These are phyloP conservation scores for Lasiommata megera DNA, from an alignment of 2,888 invertebrate genomes.

Conservation along the genomic window DNA sequence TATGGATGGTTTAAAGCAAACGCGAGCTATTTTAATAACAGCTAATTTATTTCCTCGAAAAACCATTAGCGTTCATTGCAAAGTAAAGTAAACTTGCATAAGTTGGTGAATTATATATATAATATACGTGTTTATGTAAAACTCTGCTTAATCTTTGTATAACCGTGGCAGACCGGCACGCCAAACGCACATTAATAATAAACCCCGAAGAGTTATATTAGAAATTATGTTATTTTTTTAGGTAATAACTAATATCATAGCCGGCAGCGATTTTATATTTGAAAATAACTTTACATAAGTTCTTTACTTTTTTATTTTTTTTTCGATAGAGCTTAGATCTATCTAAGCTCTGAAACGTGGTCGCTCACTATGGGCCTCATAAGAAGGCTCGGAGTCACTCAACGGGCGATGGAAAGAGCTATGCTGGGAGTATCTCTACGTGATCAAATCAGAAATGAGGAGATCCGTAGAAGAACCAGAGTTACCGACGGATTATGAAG, in stretches of 20 bases:
- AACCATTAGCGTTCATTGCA: slow-evolving; percentile 27
- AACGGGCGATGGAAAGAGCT: too few relatives aligned
- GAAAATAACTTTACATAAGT: too few relatives aligned
- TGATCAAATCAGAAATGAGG: too few relatives aligned
- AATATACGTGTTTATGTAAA: slow-evolving; percentile 45
- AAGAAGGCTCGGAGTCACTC: too few relatives aligned
- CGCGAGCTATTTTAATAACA: slow-evolving; percentile 14
- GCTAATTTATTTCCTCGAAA: slow-evolving; percentile 27
- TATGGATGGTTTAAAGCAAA: not conserved
- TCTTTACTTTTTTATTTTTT: too few relatives aligned
- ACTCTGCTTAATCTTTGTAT: slow-evolving; percentile 66
- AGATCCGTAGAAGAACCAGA: too few relatives aligned
- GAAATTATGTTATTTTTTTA: slow-evolving; percentile 23
- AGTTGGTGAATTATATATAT: slow-evolving; percentile 26
- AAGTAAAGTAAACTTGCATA: slow-evolving; percentile 19
- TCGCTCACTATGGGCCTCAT: too few relatives aligned
- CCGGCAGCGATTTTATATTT: slow-evolving; percentile 30
- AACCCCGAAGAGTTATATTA: slow-evolving; percentile 51
- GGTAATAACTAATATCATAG: slow-evolving; percentile 27
- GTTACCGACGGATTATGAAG: too few relatives aligned
- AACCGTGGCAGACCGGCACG: slow-evolving; percentile 60
- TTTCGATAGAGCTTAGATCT: too few relatives aligned
- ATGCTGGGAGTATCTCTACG: too few relatives aligned
- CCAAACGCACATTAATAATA: slow-evolving; percentile 74
- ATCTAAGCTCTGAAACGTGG: too few relatives aligned